A percentile compares a stretch with the other conserved stretches of the same genome.
phyloP scores from a whole-genome alignment of 2,113 vertebrate genomes.

The Etheostoma cragini region DNA sequence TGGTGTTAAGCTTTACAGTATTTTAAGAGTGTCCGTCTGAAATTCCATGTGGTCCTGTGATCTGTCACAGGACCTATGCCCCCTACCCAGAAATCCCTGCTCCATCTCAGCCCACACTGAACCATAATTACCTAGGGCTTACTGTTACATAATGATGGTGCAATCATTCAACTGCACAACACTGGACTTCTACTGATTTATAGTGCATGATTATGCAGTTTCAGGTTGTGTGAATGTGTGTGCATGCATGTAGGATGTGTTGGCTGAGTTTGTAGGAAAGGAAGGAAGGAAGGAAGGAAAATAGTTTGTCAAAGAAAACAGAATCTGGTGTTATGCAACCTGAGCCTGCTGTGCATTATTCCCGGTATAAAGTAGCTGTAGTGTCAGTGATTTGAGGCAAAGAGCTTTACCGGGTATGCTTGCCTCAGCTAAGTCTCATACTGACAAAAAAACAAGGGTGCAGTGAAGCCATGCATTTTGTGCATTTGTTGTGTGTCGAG shows the following conservation, averaged over 20 bases:
- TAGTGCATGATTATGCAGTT: conserved; percentile 5
- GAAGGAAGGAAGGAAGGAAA: conserved; percentile 1
- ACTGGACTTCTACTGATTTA: conserved; percentile 22
- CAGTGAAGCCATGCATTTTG: conserved; percentile 2
- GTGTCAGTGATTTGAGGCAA: conserved; percentile 55
- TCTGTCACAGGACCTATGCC: conserved; percentile 31
- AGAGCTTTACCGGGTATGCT: conserved; percentile 42
- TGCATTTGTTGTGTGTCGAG: conserved; percentile 24
- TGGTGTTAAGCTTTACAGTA: conserved; percentile 3
- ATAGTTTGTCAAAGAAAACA: conserved; percentile 21
- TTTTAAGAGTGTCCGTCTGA: background rate
- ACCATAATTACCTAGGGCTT: conserved; percentile 64
- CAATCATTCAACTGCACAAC: conserved; percentile 48
- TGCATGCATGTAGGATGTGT: conserved; percentile 7
- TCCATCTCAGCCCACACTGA: conserved; percentile 42
- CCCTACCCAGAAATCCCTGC: conserved; percentile 32
- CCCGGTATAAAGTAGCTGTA: conserved; percentile 46
- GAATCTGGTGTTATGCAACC: conserved; percentile 51
- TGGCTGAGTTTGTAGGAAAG: background rate
- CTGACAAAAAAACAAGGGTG: conserved; percentile 8
- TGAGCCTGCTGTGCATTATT: conserved; percentile 46
- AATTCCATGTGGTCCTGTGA: conserved; percentile 27
- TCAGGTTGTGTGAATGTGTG: conserved; percentile 10
- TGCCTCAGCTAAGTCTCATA: conserved; percentile 48
- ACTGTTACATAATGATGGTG: conserved; percentile 58